Evolutionary conservation across 2,113 vertebrate genomes (phyloP).

Genomic region (Nipponia nippon): DNA sequence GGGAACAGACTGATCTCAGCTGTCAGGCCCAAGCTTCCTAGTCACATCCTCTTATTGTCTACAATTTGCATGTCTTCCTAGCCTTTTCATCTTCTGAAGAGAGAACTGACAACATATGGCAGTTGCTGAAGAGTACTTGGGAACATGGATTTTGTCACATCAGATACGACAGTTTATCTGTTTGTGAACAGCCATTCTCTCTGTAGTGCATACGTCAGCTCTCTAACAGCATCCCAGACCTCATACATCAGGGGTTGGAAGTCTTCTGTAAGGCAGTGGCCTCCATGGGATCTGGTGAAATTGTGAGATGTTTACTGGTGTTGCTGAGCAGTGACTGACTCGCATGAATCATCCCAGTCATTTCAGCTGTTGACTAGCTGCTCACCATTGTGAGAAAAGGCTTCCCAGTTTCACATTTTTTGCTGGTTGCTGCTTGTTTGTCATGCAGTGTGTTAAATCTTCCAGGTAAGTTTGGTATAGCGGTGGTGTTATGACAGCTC

Average conservation of each 20-base stretch:
- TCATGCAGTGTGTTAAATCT: background rate
- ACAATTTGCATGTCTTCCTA: background rate
- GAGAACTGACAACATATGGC: background rate
- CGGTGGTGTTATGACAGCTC: background rate
- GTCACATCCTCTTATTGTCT: constrained; percentile 2
- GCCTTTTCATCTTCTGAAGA: background rate
- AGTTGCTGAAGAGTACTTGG: background rate
- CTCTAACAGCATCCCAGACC: background rate
- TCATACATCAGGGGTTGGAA: background rate
- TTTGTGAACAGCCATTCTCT: background rate
- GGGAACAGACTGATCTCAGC: background rate
- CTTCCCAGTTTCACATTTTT: background rate
- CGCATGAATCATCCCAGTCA: background rate
- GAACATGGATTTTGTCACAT: background rate
- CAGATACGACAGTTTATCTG: background rate
- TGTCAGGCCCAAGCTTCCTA: background rate
- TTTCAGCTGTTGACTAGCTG: background rate
- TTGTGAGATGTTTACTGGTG: background rate
- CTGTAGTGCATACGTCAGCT: background rate
- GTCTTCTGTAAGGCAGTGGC: background rate
- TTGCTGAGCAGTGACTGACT: background rate
- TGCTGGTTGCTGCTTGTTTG: background rate
- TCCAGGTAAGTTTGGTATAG: background rate
- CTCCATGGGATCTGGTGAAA: background rate
- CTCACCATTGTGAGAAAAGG: background rate